Percentiles rank a stretch among this genome's conserved stretches.
phyloP scores from a whole-genome alignment of 2,888 invertebrate species.

The Pocota personata region DNA sequence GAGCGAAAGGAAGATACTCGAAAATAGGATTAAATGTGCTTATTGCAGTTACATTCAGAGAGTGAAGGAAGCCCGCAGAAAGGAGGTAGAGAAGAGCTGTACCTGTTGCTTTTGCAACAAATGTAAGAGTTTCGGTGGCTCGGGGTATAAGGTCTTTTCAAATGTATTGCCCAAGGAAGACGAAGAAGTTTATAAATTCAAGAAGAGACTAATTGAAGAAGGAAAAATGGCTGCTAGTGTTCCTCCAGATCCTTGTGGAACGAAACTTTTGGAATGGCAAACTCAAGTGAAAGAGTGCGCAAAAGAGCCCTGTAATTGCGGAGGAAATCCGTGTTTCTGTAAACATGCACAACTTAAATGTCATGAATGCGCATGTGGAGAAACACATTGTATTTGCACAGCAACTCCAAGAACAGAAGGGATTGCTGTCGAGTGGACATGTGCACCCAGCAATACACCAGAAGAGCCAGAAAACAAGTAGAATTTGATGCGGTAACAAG shows the following conservation, averaged over 20 bases:
- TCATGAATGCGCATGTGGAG: slow-evolving; percentile 11
- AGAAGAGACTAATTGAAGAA: slow-evolving; percentile 50
- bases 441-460: neutral
- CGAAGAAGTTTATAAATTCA: slow-evolving; percentile 4
- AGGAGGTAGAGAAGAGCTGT: slow-evolving; percentile 13
- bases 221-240: neutral
- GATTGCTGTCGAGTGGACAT: neutral
- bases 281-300: neutral
- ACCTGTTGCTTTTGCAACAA: slow-evolving; percentile 53
- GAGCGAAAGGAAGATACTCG: slow-evolving; percentile 77
- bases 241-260: slow-evolving; percentile 43
- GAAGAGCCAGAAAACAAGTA: neutral
- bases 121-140: neutral
- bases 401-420: neutral
- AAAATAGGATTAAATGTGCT: slow-evolving; percentile 78
- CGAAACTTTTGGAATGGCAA: slow-evolving; percentile 25
- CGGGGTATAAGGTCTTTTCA: slow-evolving; percentile 23
- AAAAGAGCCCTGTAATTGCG: neutral
- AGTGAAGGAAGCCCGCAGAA: neutral
- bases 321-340: neutral
- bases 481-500: neutral
- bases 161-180: slow-evolving; percentile 50
- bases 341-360: neutral
- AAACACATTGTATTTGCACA: neutral
- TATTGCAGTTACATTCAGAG: slow-evolving; percentile 73